Percentiles rank a stretch among this genome's conserved stretches.
Conservation (phyloP, 2,797 vertebrate species). For the Malurus leucopterus region DNA sequence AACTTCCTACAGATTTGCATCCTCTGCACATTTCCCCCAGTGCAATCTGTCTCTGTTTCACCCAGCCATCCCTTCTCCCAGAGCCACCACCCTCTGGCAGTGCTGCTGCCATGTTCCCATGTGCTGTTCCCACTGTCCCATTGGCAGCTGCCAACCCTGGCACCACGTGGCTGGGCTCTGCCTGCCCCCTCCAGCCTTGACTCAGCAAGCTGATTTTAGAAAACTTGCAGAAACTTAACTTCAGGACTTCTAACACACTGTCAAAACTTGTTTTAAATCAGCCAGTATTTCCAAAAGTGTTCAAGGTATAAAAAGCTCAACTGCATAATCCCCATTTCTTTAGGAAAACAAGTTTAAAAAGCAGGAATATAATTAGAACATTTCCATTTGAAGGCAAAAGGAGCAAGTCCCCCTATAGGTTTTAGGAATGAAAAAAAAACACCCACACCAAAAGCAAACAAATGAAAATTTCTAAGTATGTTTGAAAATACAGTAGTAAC, state of each 20-base stretch:
- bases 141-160: neutral
- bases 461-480: neutral
- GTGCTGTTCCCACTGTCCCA: accelerated
- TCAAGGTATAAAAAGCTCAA: neutral
- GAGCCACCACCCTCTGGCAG: neutral
- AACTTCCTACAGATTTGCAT: neutral
- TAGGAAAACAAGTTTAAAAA: neutral
- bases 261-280: neutral
- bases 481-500: conserved; percentile 10
- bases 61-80: neutral
- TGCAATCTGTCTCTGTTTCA: neutral
- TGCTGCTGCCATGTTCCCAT: neutral
- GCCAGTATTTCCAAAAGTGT: neutral
- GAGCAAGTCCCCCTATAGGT: neutral
- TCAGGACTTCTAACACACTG: neutral
- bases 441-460: neutral
- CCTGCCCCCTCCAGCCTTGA: neutral
- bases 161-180: neutral
- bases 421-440: neutral
- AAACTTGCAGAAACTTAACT: neutral
- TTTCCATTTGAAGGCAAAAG: conserved; percentile 12
- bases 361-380: conserved; percentile 7
- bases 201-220: neutral
- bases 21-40: neutral
- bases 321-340: neutral